Conservation (phyloP, 2,797 vertebrate species). For the Rhinichthys osculus region DNA sequence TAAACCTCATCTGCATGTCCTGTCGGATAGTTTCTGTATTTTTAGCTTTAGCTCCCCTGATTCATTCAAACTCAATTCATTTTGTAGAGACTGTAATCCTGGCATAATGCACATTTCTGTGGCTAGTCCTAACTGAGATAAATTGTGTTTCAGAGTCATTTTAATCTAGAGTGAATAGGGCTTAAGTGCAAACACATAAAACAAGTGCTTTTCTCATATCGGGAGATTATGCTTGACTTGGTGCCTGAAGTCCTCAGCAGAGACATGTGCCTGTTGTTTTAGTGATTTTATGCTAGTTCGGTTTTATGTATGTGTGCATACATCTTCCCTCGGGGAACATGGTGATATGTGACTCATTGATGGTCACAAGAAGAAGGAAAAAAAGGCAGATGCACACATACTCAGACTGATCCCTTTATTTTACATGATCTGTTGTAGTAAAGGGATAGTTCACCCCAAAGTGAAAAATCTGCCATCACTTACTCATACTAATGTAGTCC, state of each 20-base stretch:
- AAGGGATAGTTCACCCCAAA: neutral
- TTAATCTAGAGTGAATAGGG: conserved; percentile 34
- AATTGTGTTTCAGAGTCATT: conserved; percentile 26
- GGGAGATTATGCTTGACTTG: conserved; percentile 13
- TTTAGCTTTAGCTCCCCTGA: conserved; percentile 1
- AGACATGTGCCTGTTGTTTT: conserved; percentile 6
- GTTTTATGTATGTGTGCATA: conserved; percentile 9
- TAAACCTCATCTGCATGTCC: conserved; percentile 34
- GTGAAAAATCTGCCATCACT: neutral
- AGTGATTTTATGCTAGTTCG: conserved; percentile 25
- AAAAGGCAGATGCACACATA: neutral
- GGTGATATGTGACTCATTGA: neutral
- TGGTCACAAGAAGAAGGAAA: neutral
- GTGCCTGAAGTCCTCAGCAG: conserved; percentile 4
- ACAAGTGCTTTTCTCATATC: conserved; percentile 18
- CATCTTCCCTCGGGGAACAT: neutral
- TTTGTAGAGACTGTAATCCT: conserved; percentile 10
- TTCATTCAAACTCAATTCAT: conserved; percentile 32
- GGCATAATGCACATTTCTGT: conserved; percentile 11
- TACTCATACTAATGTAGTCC: neutral
- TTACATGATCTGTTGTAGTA: neutral
- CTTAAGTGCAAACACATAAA: conserved; percentile 30
- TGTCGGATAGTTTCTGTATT: conserved; percentile 11
- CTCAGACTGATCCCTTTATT: neutral
- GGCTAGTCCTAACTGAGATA: conserved; percentile 19